Evolutionary conservation across 2,113 vertebrate genomes (phyloP), one percentile per base, ranked within the genome.

Genomic region (Emydura subglobosa): DNA sequence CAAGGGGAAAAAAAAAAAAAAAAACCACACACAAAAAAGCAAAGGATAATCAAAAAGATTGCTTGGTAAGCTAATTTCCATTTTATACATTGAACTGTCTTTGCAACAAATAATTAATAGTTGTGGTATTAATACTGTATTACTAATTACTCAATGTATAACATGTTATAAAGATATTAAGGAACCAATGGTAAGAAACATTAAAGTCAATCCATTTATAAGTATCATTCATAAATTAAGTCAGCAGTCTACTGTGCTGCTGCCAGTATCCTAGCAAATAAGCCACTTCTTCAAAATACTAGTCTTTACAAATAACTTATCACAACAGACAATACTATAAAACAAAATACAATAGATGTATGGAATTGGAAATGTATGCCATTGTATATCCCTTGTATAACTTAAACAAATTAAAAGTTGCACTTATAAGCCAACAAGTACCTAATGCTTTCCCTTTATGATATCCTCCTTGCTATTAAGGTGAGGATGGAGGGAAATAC

Each of bases 391-490:
- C 65, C n/a, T 74, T 29, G 5, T 39, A n/a, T 0, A 1, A 74
- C 53, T 14, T 34, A 25, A 8, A 84, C 0, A 0, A 39, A 79
- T 49, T 44, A 87, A 50, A 44, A 25, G 17, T 74, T 54, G 65
- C 17, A 55, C 82, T 94, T 88, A 54, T 7, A 54, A 61, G 16
- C 19, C 3, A 80, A 3, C 24, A 4, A 21, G 24, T 51, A 83
- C 31, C 16, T n/a, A 72, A 4, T 2, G 8, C 44, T 94, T 89
- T 19, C 54, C 42, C 39, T 21, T 68, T 49, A 84, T 31, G 57
- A 72, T 85, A 85, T 83, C 59, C 25, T 83, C 25, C 42, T 2
- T 82, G 24, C 11, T 92, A 44, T 49, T 59, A 78, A 79, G 25
- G 79, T 80, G 83, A 22, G 16, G 50, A 34, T 24, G 42, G 5